Evolutionary conservation across 2,797 vertebrate genomes (phyloP).

Genomic region (Dermochelys coriacea): DNA sequence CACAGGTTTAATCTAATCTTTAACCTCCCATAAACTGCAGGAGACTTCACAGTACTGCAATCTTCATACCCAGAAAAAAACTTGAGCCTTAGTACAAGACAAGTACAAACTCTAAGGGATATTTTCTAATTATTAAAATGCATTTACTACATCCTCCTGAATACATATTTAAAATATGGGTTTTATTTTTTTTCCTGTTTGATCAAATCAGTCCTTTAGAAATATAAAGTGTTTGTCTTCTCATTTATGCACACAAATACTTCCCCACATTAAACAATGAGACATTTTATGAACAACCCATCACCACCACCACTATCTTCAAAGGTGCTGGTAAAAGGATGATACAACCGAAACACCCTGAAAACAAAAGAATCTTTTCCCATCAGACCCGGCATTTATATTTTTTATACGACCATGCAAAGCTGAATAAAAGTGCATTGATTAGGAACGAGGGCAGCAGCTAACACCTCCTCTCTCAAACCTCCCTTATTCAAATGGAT

Average conservation of each 20-base stretch:
- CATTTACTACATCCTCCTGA: background rate
- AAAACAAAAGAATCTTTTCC: slow-evolving; percentile 75
- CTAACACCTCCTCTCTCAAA: slow-evolving; percentile 80
- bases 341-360: slow-evolving; percentile 46
- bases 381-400: slow-evolving; percentile 64
- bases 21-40: background rate
- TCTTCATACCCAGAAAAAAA: slow-evolving; percentile 11
- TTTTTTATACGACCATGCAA: slow-evolving; percentile 79
- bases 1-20: background rate
- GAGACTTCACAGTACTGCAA: background rate
- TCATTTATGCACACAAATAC: slow-evolving; percentile 22
- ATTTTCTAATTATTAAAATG: background rate
- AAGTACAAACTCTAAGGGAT: background rate
- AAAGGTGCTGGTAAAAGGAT: slow-evolving; percentile 53
- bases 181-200: background rate
- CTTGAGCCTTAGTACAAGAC: background rate
- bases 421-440: slow-evolving; percentile 72
- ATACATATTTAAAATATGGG: background rate
- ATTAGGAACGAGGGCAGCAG: slow-evolving; percentile 64
- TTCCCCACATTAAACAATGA: slow-evolving; percentile 18
- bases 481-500: slow-evolving; percentile 48
- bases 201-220: background rate
- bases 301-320: background rate
- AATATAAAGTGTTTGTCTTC: background rate
- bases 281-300: slow-evolving; percentile 2